Percentiles rank a stretch among this genome's conserved stretches.
These are phyloP conservation scores for Amphibalanus amphitrite DNA, from an alignment of 1,140 invertebrate genomes.

Conservation along the genomic window DNA sequence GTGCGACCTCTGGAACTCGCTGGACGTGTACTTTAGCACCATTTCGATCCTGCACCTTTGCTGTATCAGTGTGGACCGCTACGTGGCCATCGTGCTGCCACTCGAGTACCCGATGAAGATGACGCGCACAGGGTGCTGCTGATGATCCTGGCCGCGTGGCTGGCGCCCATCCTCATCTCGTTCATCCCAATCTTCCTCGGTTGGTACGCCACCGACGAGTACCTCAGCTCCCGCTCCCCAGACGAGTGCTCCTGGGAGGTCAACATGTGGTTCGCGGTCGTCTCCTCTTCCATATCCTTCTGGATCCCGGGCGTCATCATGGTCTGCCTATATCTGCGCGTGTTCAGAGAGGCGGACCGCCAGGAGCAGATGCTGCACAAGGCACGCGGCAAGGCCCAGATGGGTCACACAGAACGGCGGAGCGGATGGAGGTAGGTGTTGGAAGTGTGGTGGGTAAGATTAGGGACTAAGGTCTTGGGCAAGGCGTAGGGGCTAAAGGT, in stretches of 20 bases:
- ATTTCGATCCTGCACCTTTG: constrained; percentile 82
- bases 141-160: constrained; percentile 64
- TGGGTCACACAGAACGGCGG: background rate
- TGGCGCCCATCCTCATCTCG: constrained; percentile 74
- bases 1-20: constrained; percentile 85
- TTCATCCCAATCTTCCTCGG: constrained; percentile 87
- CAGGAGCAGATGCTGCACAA: constrained; percentile 74
- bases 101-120: constrained; percentile 76
- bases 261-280: constrained; percentile 71
- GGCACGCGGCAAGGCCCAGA: background rate
- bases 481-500: too few relatives aligned
- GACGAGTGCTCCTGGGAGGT: constrained; percentile 59
- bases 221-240: constrained; percentile 35
- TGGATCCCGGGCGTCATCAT: constrained; percentile 90
- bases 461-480: too few relatives aligned
- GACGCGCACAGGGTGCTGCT: constrained; percentile 35
- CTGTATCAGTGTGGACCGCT: constrained; percentile 84
- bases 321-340: constrained; percentile 84
- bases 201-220: constrained; percentile 73
- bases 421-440: background rate
- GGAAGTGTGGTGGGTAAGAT: too few relatives aligned
- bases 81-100: constrained; percentile 73
- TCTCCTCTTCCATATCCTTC: constrained; percentile 83
- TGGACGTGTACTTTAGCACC: constrained; percentile 90
- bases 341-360: constrained; percentile 74